These are phyloP conservation scores for Aspidiotus rigidus DNA, from an alignment of 2,888 invertebrate genomes.

Conservation along the genomic window DNA sequence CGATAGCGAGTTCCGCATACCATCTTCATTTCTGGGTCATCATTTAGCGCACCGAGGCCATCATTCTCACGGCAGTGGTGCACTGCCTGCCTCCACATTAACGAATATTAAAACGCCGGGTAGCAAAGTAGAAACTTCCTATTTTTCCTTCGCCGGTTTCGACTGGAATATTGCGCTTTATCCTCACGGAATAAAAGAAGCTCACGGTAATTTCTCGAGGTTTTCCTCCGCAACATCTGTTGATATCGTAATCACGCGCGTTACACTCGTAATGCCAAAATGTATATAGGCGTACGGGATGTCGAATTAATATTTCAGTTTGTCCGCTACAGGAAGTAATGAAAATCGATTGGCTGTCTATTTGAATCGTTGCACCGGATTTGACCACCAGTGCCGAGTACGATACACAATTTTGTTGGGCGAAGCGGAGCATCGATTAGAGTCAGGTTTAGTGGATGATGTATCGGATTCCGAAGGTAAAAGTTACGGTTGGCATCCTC, in stretches of 20 bases:
- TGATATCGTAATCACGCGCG: too few species aligned
- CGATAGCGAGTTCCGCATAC: constrained; percentile 59
- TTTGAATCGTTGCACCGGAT: constrained; percentile 65
- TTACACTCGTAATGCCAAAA: too few species aligned
- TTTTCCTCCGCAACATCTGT: too few species aligned
- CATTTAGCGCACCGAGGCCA: constrained; percentile 38
- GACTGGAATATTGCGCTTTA: constrained; percentile 67
- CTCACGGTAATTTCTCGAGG: constrained; percentile 36
- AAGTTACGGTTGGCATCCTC: constrained; percentile 61
- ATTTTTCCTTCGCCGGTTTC: constrained; percentile 69
- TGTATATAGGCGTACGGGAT: too few species aligned
- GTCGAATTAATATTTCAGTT: neutral
- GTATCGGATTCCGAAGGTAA: constrained; percentile 61
- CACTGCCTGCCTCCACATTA: constrained; percentile 31
- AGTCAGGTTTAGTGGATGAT: constrained; percentile 61
- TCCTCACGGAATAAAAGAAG: constrained; percentile 52
- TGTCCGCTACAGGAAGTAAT: constrained; percentile 39
- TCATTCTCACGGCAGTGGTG: constrained; percentile 36
- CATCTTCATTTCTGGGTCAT: constrained; percentile 44
- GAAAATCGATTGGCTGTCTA: constrained; percentile 50
- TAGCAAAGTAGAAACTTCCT: constrained; percentile 53
- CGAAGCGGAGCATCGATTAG: constrained; percentile 53
- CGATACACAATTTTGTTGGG: constrained; percentile 60
- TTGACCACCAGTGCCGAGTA: constrained; percentile 68
- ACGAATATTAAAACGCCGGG: constrained; percentile 26